Evolutionary conservation across 2,797 vertebrate genomes (phyloP).

Genomic region (Phyllotis vaccarum): DNA sequence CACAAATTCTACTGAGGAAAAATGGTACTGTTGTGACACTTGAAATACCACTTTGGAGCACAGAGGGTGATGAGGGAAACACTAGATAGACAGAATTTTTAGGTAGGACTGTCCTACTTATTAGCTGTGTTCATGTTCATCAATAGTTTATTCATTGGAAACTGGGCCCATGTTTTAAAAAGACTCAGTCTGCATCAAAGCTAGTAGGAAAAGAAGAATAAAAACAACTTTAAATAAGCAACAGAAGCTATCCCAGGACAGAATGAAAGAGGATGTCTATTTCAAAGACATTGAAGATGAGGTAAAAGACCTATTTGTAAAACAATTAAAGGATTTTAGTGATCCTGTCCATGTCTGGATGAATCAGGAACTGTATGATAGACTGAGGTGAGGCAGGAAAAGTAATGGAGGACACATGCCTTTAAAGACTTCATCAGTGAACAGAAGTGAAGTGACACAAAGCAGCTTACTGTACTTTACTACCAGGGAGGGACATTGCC

Average conservation of each 20-base stretch:
- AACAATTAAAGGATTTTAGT: conserved; percentile 46
- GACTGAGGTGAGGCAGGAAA: background rate
- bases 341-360: background rate
- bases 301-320: conserved; percentile 26
- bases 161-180: background rate
- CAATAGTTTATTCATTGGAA: background rate
- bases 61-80: background rate
- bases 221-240: conserved; percentile 10
- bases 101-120: background rate
- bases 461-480: background rate
- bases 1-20: background rate
- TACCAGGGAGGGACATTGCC: background rate
- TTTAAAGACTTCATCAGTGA: background rate
- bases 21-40: background rate
- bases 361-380: background rate
- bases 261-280: conserved; percentile 3
- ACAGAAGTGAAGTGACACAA: background rate
- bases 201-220: conserved; percentile 33
- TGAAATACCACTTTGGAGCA: background rate
- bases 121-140: background rate
- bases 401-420: background rate
- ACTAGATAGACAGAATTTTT: background rate
- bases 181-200: background rate
- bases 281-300: background rate
- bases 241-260: background rate